Conservation (phyloP, 2,888 invertebrate species). For the Thera obeliscata region DNA sequence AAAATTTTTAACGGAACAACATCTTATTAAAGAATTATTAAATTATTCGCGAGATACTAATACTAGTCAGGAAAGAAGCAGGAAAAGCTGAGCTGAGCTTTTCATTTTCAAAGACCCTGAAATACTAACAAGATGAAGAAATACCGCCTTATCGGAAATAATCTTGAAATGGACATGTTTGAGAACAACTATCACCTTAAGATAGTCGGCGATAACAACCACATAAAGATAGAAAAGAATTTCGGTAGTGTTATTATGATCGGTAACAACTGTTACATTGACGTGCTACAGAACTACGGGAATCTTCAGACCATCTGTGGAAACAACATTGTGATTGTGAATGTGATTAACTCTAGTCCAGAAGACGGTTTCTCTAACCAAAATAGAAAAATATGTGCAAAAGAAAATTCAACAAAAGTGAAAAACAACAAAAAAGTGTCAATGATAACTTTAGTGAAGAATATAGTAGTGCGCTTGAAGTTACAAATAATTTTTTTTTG, state of each 20-base stretch:
- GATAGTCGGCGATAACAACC: constrained; percentile 57
- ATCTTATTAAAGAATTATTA: not conserved
- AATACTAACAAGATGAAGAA: constrained; percentile 49
- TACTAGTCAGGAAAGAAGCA: not conserved
- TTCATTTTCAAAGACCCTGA: not conserved
- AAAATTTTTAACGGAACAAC: constrained; percentile 9
- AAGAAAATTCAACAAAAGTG: constrained; percentile 1
- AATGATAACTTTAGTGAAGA: constrained; percentile 11
- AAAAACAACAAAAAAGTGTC: constrained; percentile 1
- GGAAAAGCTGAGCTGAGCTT: not conserved
- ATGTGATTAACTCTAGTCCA: constrained; percentile 1
- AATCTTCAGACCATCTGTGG: constrained; percentile 48
- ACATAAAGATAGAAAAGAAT: constrained; percentile 54
- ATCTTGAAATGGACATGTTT: constrained; percentile 53
- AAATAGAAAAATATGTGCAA: not conserved
- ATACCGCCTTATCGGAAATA: constrained; percentile 52
- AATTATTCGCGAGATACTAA: not conserved
- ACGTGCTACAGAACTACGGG: constrained; percentile 53
- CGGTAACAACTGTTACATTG: constrained; percentile 52
- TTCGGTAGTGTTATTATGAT: constrained; percentile 53
- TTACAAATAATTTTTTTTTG: not conserved
- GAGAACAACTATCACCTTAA: constrained; percentile 52
- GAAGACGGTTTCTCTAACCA: constrained; percentile 1
- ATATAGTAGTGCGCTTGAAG: constrained; percentile 8
- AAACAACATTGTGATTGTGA: constrained; percentile 33